Base-by-base conservation (phyloP, 2,888 invertebrate genomes). In the Isotomurus palustris region DNA sequence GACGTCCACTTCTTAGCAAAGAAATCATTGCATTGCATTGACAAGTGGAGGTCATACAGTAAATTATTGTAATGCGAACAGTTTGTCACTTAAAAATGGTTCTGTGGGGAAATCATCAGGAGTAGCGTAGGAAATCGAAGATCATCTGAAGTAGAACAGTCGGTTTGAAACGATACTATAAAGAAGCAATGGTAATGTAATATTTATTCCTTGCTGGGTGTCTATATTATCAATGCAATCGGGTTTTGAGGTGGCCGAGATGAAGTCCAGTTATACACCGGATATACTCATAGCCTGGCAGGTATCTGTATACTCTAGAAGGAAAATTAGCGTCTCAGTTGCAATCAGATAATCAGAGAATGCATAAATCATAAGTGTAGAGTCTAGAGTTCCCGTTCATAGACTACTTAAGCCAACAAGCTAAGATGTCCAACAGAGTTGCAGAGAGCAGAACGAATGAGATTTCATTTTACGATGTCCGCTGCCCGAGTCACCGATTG, bases 21-120 rank as follows among this genome's bases (percentile, higher is more conserved):
- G n/a, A n/a, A n/a, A n/a, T 38, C 6, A 38, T 17, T 38, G 38
- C 19, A 4, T 38, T 14, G n/a, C 38, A 17, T 32, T 14, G 14
- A 14, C 14, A 14, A 38, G 19, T 5, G 38, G 14, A 6, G 14
- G 12, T 43, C 5, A 43, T 43, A 3, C 6, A 17, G 5, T 21
- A 5, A 17, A n/a, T 4, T 17, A 14, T 8, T 38, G 14, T 14
- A 4, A 38, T 14, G 38, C 14, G 14, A 14, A 38, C 5, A 32
- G 4, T 38, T 38, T 38, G 19, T 38, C 38, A 5, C n/a, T 38
- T 14, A 5, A 6, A 22, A 43, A 43, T 43, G 43, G 43, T 43
- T 43, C 43, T 22, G 43, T 22, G 14, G 43, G 43, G 43, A 43
- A 43, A 43, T 43, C 43, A 43, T 22, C 14, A 14, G n/a, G n/a